These are phyloP conservation scores for Crotalus horridus DNA, from an alignment of 2,113 vertebrate species.

Conservation along the genomic window DNA sequence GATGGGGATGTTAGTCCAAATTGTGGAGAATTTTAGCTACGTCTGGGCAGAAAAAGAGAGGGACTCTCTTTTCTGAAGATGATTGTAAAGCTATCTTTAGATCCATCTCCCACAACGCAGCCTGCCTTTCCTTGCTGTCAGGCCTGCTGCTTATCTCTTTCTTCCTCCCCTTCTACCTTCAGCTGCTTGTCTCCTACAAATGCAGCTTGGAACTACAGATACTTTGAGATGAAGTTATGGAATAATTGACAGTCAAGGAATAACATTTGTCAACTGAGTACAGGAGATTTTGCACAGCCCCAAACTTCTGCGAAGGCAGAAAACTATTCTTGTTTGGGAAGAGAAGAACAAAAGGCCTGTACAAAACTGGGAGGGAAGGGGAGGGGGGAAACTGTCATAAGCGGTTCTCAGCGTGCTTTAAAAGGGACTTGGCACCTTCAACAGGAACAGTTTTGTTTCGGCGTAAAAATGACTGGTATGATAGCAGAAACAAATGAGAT, in stretches of 20 bases:
- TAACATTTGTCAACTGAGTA: background rate
- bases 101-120: background rate
- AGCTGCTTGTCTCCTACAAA: background rate
- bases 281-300: background rate
- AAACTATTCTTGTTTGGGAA: background rate
- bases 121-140: no score
- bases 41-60: no score
- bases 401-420: background rate
- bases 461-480: background rate
- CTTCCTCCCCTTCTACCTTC: background rate
- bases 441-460: background rate
- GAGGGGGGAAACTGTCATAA: background rate
- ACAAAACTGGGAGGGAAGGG: background rate
- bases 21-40: background rate
- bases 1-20: background rate
- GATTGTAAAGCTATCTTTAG: background rate
- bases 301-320: background rate
- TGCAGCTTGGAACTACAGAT: background rate
- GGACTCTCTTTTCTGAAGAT: no score
- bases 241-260: slow-evolving; percentile 6
- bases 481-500: background rate
- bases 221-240: slow-evolving; percentile 6
- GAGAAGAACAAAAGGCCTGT: background rate
- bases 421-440: background rate
- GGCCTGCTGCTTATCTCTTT: background rate